Conservation (phyloP, 2,888 invertebrate species). For the Hymenopus coronatus region DNA sequence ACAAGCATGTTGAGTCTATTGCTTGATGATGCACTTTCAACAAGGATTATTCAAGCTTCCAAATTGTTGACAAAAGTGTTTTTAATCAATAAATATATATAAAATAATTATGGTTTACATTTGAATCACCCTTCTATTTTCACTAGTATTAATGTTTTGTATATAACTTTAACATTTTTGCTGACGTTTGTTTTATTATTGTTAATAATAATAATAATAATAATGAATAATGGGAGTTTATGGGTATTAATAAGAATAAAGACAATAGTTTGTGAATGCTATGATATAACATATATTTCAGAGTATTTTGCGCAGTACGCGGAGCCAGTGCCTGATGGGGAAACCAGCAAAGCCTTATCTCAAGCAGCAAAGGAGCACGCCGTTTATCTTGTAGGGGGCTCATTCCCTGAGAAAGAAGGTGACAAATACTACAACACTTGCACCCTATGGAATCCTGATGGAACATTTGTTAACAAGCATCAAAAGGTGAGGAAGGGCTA, state of each 20-base stretch:
- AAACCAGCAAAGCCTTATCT: constrained; percentile 69
- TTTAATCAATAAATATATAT: no score
- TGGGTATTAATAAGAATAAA: background rate
- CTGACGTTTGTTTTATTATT: no score
- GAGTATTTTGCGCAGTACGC: constrained; percentile 82
- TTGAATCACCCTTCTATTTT: no score
- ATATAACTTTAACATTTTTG: no score
- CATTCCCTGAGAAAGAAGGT: constrained; percentile 76
- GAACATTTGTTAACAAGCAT: constrained; percentile 74
- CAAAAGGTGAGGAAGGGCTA: constrained; percentile 63
- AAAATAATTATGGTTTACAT: no score
- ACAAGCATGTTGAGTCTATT: no score
- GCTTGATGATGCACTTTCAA: no score
- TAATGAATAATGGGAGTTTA: no score
- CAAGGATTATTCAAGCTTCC: no score
- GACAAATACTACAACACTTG: constrained; percentile 80
- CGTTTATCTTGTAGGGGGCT: constrained; percentile 84
- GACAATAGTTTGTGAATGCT: background rate
- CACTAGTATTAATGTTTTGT: no score
- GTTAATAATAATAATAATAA: no score
- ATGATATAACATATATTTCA: constrained; percentile 35
- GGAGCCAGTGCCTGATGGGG: constrained; percentile 76
- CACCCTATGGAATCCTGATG: constrained; percentile 77
- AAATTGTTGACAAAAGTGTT: no score
- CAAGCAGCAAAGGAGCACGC: constrained; percentile 70